phyloP scores from a whole-genome alignment of 2,797 vertebrate genomes.

The Pyrocephalus nanus region DNA sequence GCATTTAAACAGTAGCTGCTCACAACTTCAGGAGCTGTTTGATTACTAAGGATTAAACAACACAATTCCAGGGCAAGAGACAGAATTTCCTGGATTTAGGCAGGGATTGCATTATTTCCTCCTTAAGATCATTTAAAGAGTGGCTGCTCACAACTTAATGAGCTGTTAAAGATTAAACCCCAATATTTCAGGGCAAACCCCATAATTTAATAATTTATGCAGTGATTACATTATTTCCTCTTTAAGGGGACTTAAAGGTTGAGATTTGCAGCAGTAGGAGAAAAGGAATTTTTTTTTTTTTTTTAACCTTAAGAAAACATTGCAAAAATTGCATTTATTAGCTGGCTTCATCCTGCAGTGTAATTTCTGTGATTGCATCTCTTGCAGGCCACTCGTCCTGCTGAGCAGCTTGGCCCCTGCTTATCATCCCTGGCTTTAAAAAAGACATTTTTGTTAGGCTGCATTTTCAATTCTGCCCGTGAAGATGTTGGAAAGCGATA shows the following conservation, averaged over 20 bases:
- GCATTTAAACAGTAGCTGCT: too few relatives aligned
- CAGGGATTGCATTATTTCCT: too few relatives aligned
- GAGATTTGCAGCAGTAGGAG: not conserved
- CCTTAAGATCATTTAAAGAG: too few relatives aligned
- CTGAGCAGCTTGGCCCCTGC: not conserved
- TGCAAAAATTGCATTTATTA: not conserved
- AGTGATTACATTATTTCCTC: rapidly evolving
- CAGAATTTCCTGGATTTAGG: too few relatives aligned
- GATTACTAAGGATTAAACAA: too few relatives aligned
- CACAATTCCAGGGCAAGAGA: too few relatives aligned
- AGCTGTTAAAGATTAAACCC: not conserved
- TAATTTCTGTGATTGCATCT: not conserved
- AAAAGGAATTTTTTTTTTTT: not conserved
- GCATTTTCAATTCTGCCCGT: not conserved
- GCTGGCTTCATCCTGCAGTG: not conserved
- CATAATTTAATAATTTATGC: rapidly evolving
- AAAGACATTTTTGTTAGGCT: not conserved
- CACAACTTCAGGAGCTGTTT: too few relatives aligned
- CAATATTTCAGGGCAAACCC: not conserved
- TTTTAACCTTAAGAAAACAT: rapidly evolving
- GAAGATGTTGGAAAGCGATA: not conserved
- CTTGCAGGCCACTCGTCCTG: not conserved
- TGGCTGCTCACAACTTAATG: not conserved
- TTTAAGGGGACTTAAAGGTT: not conserved
- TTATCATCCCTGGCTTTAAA: not conserved